A percentile compares a stretch with the other conserved stretches of the same genome.
These are phyloP conservation scores for Amiota communis DNA, from an alignment of 2,888 invertebrate species.

Conservation along the genomic window DNA sequence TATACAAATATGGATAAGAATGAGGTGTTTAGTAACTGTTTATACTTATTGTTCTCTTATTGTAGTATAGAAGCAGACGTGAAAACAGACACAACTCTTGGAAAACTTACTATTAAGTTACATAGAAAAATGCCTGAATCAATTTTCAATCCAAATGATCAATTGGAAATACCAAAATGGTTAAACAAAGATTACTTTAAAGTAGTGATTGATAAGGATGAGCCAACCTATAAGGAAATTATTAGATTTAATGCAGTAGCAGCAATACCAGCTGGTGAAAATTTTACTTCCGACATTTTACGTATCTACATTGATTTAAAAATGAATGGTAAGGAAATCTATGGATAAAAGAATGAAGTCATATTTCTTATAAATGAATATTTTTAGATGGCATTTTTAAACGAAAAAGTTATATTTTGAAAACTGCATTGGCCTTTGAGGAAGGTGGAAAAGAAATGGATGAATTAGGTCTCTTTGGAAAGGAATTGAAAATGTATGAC, in stretches of 20 bases:
- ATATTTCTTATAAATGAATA: not conserved
- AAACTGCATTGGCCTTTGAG: conserved; percentile 58
- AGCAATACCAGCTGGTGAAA: conserved; percentile 66
- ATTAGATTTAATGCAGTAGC: conserved; percentile 58
- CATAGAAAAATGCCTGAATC: not conserved
- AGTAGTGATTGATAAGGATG: conserved; percentile 55
- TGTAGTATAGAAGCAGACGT: not conserved
- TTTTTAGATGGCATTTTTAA: conserved; percentile 41
- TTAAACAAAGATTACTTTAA: conserved; percentile 59
- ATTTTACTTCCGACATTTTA: conserved; percentile 66
- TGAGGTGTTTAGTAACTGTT: no score
- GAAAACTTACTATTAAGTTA: not conserved
- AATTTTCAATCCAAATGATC: conserved; percentile 56
- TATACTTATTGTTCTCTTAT: not conserved
- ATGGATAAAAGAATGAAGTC: conserved; percentile 45
- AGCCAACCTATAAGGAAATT: conserved; percentile 51
- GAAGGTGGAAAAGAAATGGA: conserved; percentile 53
- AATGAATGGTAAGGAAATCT: conserved; percentile 41
- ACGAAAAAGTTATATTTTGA: conserved; percentile 60
- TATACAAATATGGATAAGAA: no score
- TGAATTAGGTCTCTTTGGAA: conserved; percentile 59
- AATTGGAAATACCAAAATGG: conserved; percentile 60
- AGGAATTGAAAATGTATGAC: conserved; percentile 65
- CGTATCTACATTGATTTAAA: conserved; percentile 61
- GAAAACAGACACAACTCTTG: not conserved